phyloP scores from a whole-genome alignment of 64 coral and sea anemone genomes.

The Actinia tenebrosa region DNA sequence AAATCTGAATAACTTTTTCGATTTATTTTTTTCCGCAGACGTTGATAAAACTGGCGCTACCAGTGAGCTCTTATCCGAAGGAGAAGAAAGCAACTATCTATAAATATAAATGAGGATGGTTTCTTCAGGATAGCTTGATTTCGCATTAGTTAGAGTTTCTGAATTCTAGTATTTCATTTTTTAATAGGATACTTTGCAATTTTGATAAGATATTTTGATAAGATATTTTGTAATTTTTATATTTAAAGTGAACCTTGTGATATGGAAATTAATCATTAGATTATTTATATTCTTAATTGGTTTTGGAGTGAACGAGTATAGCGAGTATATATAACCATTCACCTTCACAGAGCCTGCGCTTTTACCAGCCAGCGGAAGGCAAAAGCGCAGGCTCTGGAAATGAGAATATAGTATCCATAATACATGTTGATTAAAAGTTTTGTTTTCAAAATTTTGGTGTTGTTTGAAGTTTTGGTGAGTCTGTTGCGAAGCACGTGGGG shows the following conservation, averaged over 20 bases:
- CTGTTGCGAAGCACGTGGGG: too few species aligned
- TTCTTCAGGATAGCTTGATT: neutral
- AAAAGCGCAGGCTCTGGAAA: too few species aligned
- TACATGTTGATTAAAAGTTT: too few species aligned
- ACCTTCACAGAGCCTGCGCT: too few species aligned
- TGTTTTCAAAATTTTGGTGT: too few species aligned
- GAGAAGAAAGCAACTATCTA: slow-evolving; percentile 23
- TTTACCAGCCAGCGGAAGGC: too few species aligned
- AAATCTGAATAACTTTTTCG: too few species aligned
- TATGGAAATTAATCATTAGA: neutral
- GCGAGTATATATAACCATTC: too few species aligned
- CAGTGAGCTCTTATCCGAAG: neutral
- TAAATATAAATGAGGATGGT: neutral
- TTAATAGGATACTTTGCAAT: neutral
- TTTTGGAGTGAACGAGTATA: neutral
- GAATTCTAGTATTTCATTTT: neutral
- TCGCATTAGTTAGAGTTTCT: neutral
- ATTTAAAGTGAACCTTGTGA: neutral
- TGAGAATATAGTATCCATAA: too few species aligned
- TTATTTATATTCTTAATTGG: neutral
- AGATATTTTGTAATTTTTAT: neutral
- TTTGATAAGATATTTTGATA: neutral
- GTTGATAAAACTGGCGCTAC: neutral
- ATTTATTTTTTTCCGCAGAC: neutral
- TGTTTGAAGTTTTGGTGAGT: too few species aligned